phyloP scores from a whole-genome alignment of 2,113 vertebrate genomes.

The Hystrix cristata region DNA sequence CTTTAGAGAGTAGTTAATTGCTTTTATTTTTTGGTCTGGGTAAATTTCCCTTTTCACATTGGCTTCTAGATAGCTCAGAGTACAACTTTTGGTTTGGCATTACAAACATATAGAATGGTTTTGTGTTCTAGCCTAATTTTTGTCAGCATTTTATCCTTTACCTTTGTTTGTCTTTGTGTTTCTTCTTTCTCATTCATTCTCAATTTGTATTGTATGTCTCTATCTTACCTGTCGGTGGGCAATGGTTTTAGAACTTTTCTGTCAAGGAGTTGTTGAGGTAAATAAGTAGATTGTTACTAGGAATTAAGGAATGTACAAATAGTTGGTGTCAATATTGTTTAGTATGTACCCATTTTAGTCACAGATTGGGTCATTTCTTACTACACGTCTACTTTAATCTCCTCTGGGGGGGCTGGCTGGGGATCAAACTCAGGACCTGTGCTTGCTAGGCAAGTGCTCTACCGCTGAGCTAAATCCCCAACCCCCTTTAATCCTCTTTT shows the following conservation, averaged over 20 bases:
- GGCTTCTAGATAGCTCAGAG: not conserved
- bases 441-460: no score
- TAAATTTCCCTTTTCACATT: not conserved
- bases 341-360: not conserved
- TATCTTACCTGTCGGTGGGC: not conserved
- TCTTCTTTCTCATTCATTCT: not conserved
- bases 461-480: no score
- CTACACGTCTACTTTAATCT: not conserved
- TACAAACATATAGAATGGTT: not conserved
- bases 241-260: constrained; percentile 2
- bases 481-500: not conserved
- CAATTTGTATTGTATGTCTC: not conserved
- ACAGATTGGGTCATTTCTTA: not conserved
- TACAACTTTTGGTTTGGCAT: not conserved
- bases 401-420: no score
- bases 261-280: not conserved
- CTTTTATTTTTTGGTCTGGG: not conserved
- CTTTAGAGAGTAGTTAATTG: not conserved
- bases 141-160: not conserved
- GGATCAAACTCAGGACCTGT: no score
- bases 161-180: not conserved
- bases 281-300: not conserved
- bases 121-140: not conserved
- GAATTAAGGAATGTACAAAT: not conserved
- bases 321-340: not conserved